phyloP scores from a whole-genome alignment of 1,140 invertebrate genomes.

The Scaptomyza pallida region DNA sequence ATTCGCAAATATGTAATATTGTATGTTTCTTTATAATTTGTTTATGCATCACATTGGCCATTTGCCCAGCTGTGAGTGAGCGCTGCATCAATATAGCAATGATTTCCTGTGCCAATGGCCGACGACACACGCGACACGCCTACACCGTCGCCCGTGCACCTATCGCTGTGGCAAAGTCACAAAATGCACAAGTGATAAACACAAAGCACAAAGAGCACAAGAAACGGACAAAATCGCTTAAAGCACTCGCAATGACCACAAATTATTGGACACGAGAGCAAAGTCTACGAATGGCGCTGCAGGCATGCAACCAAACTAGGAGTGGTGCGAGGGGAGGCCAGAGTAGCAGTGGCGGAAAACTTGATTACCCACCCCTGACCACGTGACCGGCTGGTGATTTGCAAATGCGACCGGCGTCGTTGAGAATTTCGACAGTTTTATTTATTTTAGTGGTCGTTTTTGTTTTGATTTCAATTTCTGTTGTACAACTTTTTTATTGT shows the following conservation, averaged over 20 bases:
- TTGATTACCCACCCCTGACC: slow-evolving; percentile 24
- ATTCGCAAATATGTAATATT: slow-evolving; percentile 12
- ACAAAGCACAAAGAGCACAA: slow-evolving; percentile 47
- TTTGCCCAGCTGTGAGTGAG: slow-evolving; percentile 7
- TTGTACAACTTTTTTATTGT: slow-evolving; percentile 31
- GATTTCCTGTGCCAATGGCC: slow-evolving; percentile 72
- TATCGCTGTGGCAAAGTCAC: slow-evolving; percentile 16
- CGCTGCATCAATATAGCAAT: slow-evolving; percentile 22
- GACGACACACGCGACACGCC: slow-evolving; percentile 62
- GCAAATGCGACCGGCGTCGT: slow-evolving; percentile 56
- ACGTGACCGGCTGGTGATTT: slow-evolving; percentile 65
- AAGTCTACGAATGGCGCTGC: slow-evolving; percentile 6
- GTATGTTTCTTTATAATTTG: slow-evolving; percentile 28
- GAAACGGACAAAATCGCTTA: slow-evolving; percentile 6
- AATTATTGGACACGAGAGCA: slow-evolving; percentile 34
- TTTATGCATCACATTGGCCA: slow-evolving; percentile 25
- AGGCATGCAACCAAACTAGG: too few species aligned
- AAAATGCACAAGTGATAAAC: slow-evolving; percentile 57
- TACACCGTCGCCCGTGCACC: neutral
- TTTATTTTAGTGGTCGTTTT: slow-evolving; percentile 30
- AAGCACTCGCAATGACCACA: slow-evolving; percentile 1
- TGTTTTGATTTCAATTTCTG: slow-evolving; percentile 58
- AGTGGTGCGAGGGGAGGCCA: too few species aligned
- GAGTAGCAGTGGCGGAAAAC: neutral
- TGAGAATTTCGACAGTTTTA: slow-evolving; percentile 13